phyloP scores from a whole-genome alignment of 2,113 vertebrate species.

The Crotophaga sulcirostris region DNA sequence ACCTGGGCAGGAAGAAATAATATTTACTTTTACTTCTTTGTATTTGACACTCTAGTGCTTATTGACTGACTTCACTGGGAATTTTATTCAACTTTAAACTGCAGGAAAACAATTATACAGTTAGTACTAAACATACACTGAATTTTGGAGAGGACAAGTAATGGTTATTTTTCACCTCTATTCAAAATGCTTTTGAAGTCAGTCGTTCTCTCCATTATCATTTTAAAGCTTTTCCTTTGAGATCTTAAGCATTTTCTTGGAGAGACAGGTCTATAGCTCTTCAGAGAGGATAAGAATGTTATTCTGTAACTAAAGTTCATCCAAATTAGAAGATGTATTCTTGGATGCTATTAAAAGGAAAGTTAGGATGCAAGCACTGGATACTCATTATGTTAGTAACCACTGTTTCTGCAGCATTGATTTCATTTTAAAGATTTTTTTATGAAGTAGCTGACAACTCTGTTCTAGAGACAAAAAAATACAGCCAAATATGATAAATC shows the following conservation, averaged over 20 bases:
- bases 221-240: neutral
- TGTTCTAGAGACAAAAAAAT: neutral
- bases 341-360: neutral
- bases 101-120: neutral
- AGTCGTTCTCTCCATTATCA: neutral
- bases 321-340: neutral
- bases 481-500: neutral
- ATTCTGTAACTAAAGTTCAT: neutral
- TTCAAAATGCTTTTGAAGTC: neutral
- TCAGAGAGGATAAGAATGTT: neutral
- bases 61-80: neutral
- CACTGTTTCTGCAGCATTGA: neutral
- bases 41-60: neutral
- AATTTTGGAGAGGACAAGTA: neutral
- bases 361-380: neutral
- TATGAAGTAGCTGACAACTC: neutral
- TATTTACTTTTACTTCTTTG: conserved; percentile 20
- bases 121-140: neutral
- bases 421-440: neutral
- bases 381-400: neutral
- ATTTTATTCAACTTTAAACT: neutral
- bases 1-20: conserved; percentile 33
- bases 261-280: neutral
- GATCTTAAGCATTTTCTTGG: neutral
- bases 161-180: neutral